These are phyloP conservation scores for Pterobdella sp. DNA, from an alignment of 2,888 invertebrate genomes.

Conservation along the genomic window DNA sequence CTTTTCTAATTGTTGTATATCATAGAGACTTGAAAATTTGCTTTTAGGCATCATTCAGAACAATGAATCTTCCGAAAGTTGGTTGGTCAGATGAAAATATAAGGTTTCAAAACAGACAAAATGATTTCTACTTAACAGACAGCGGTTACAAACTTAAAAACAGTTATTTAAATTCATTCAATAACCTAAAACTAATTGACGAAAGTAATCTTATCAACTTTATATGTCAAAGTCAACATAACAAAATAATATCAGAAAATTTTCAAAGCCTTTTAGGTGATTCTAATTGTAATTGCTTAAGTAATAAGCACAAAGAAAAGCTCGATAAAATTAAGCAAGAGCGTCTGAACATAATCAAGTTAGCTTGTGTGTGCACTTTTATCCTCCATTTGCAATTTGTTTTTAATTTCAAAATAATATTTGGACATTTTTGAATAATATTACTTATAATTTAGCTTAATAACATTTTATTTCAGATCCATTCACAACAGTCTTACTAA, in stretches of 20 bases:
- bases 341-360: background rate
- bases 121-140: constrained; percentile 2
- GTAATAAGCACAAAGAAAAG: background rate
- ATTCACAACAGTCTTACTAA: constrained; percentile 1
- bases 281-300: background rate
- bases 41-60: too few relatives aligned
- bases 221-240: background rate
- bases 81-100: constrained; percentile 4
- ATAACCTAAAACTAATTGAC: background rate
- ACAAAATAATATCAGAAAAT: background rate
- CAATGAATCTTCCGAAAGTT: background rate
- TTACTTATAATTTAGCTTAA: background rate
- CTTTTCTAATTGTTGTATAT: too few relatives aligned
- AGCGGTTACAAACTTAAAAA: background rate
- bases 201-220: background rate
- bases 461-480: background rate
- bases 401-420: background rate
- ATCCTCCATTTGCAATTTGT: background rate
- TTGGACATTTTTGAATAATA: background rate
- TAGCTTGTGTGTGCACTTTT: background rate
- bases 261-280: background rate
- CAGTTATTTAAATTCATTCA: background rate
- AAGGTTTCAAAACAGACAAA: constrained; percentile 11
- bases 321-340: background rate
- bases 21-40: too few relatives aligned